Evolutionary conservation across 1,140 invertebrate species (phyloP), one percentile per base, ranked within the genome.

Genomic region (Anthonomus grandis): DNA sequence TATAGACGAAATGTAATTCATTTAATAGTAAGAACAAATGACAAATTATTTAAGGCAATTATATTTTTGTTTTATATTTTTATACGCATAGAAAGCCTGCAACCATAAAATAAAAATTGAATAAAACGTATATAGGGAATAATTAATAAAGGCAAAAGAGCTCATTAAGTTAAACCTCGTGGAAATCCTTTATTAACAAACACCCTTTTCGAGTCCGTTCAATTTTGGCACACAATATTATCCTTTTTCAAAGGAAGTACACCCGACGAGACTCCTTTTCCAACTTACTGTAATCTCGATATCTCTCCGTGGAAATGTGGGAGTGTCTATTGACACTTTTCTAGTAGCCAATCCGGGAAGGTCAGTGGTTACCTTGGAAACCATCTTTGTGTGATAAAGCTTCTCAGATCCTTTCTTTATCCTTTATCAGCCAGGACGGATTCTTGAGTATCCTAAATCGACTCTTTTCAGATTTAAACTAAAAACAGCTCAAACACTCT

Each of bases 301-400:
- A 53, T 53, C 48, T 45, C 42, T 34, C n/a, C n/a, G 41, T 24
- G 37, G 52, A 48, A 50, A 53, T 65, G 59, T 62, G 66, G 62
- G 64, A 60, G 66, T 68, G 65, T 68, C 66, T 68, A 66, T 66
- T 66, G 66, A 68, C 64, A 68, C 60, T 66, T 68, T 68, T 68
- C 66, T 63, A 64, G 64, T 66, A 66, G 64, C 66, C 66, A 68
- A 68, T 68, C 58, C 59, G 58, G 60, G 52, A 58, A 62, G 66
- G 66, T 68, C 66, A 68, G 63, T 61, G 49, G 66, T 68, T 64
- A 61, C 62, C 66, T 46, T 63, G 62, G 66, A 59, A 63, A 68
- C 66, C 64, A 64, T 66, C 64, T 68, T 67, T 68, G 62, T 67
- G 36, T 49, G 57, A 66, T 66, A 66, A 64, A 64, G 57, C 62